A percentile compares a stretch with the other conserved stretches of the same genome.
These are phyloP conservation scores for Noctua pronuba DNA, from an alignment of 2,888 invertebrate genomes.

Conservation along the genomic window DNA sequence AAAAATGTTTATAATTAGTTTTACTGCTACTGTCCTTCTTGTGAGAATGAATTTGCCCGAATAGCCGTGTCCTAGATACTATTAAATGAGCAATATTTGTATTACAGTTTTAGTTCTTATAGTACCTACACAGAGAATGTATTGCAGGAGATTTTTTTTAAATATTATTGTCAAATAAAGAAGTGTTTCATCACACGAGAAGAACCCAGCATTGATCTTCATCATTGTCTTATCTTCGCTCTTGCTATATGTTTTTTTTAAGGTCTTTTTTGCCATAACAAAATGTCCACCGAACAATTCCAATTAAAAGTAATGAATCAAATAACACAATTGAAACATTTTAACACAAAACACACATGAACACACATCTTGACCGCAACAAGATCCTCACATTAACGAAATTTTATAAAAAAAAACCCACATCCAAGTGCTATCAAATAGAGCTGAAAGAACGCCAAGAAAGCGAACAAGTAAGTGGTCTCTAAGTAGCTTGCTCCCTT, in stretches of 20 bases:
- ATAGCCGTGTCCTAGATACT: background rate
- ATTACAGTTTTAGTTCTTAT: no score
- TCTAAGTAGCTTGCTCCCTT: slow-evolving; percentile 78
- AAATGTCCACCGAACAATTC: background rate
- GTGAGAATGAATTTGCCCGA: background rate
- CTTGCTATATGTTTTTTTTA: background rate
- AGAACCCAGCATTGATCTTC: background rate
- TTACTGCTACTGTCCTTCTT: background rate
- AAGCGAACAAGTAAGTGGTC: slow-evolving; percentile 78
- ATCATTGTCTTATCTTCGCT: background rate
- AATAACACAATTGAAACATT: no score
- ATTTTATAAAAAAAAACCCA: slow-evolving; percentile 61
- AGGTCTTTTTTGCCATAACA: background rate
- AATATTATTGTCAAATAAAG: background rate
- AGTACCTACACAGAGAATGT: background rate
- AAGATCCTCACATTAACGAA: slow-evolving; percentile 40
- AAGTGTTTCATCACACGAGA: background rate
- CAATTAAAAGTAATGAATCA: background rate
- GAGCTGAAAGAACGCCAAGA: slow-evolving; percentile 81
- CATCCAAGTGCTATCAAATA: slow-evolving; percentile 70
- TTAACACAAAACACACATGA: background rate
- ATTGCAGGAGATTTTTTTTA: background rate
- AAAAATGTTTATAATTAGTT: background rate
- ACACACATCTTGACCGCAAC: slow-evolving; percentile 20
- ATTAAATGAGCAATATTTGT: no score